Base-by-base conservation (phyloP, 2,113 vertebrate species). In the Hemichromis elongatus region DNA sequence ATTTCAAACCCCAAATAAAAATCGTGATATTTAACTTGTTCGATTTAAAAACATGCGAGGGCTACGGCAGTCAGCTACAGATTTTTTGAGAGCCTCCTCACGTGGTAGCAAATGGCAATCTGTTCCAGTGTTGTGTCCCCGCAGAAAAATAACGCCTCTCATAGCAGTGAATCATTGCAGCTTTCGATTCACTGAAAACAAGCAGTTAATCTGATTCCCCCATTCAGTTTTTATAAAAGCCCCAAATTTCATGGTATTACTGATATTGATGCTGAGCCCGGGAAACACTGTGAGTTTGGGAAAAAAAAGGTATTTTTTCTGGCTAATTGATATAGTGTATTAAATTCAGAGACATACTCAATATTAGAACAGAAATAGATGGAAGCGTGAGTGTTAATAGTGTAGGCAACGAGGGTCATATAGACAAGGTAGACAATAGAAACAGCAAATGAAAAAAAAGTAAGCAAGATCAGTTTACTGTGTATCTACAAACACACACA, bases 11-110 rank as follows among this genome's bases (percentile, higher is more conserved):
- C 16, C 75, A 59, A 81, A 77, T 90, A 91, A 92, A 90, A 89
- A 88, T 92, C 54, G 21, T 68, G 35, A 91, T 90, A 77, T 85
- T 87, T 89, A 85, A 92, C 91, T 89, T 88, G 85, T 87, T 93
- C 81, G 66, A 90, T 89, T 91, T 92, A 90, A 79, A 80, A 87
- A 89, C n/a, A 63, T 55, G 70, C 61, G 35, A 86, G 86, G 84
- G 73, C 80, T 77, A 81, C 56, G 4, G 66, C 79, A 82, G 85
- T 81, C 88, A 75, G 28, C 42, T 50, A 30, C 42, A 28, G 85
- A 93, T 88, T 89, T 90, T 90, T 63, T 86, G 80, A 81, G 42
- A 24, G 42, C 57, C 77, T 61, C 54, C 81, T 90, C 84, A 90
- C 40, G 16, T 87, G 77, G 61, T 77, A 55, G 80, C 79, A 78